These are phyloP conservation scores for Sepioteuthis lessoniana DNA, from an alignment of 2,888 invertebrate genomes.

Conservation along the genomic window DNA sequence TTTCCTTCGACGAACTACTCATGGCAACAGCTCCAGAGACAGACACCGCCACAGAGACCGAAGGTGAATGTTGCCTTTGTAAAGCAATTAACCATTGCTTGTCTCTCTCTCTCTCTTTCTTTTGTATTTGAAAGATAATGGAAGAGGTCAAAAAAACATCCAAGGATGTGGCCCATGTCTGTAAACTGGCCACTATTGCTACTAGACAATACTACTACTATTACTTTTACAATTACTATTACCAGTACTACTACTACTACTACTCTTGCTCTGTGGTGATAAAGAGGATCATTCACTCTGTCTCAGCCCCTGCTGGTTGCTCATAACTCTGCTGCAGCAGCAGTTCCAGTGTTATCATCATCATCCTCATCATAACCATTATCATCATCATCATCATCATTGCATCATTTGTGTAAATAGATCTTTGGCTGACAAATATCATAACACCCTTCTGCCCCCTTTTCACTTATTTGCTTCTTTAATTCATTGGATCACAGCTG, in stretches of 20 bases:
- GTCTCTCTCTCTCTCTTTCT: no score
- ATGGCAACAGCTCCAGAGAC: conserved; percentile 54
- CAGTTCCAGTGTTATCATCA: background rate
- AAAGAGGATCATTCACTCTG: background rate
- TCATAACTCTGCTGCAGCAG: background rate
- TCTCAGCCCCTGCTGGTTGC: background rate
- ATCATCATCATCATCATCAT: background rate
- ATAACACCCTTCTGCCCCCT: background rate
- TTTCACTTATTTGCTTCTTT: background rate
- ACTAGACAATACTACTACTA: conserved; percentile 1
- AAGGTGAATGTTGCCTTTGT: background rate
- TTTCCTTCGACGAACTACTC: conserved; percentile 85
- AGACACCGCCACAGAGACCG: conserved; percentile 56
- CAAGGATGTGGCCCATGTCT: background rate
- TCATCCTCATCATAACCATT: background rate
- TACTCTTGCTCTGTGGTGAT: background rate
- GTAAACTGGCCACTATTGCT: background rate
- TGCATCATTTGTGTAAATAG: background rate
- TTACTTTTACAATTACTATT: no score
- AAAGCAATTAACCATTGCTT: background rate
- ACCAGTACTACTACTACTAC: background rate
- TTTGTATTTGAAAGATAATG: background rate
- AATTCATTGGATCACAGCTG: conserved; percentile 33
- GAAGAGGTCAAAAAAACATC: background rate
- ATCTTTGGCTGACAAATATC: background rate